A percentile compares a stretch with the other conserved stretches of the same genome.
phyloP scores from a whole-genome alignment of 2,888 invertebrate species.

The Phaonia tiefii region DNA sequence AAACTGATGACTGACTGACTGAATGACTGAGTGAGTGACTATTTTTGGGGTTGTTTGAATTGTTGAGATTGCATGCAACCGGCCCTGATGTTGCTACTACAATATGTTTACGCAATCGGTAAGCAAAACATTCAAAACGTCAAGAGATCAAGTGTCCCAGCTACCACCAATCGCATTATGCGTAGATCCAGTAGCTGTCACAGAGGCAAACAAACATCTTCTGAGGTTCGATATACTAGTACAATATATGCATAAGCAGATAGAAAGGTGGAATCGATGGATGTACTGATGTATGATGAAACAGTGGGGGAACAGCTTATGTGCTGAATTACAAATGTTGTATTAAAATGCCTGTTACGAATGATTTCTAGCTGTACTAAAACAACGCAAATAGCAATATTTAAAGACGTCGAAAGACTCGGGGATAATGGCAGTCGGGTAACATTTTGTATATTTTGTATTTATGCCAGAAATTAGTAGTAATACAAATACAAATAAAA shows the following conservation, averaged over 20 bases:
- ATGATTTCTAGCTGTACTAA: too few species aligned
- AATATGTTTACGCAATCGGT: conserved; percentile 57
- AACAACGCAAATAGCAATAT: too few species aligned
- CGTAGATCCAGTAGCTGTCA: conserved; percentile 67
- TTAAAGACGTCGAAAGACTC: too few species aligned
- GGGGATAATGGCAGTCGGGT: too few species aligned
- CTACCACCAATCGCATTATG: conserved; percentile 64
- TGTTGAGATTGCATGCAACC: conserved; percentile 55
- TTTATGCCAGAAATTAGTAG: too few species aligned
- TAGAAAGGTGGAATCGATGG: conserved; percentile 33
- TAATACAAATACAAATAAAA: too few species aligned
- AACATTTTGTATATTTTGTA: too few species aligned
- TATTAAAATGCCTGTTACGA: too few species aligned
- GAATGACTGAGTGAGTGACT: conserved; percentile 55
- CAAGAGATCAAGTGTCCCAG: conserved; percentile 73
- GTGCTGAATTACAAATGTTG: too few species aligned
- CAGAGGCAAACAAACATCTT: conserved; percentile 14
- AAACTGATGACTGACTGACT: conserved; percentile 55
- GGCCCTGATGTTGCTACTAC: conserved; percentile 44
- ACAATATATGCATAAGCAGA: conserved; percentile 20
- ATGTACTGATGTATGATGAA: conserved; percentile 30
- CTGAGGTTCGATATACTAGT: background rate
- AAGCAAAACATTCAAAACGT: conserved; percentile 71
- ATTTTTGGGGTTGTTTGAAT: conserved; percentile 65
- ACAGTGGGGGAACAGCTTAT: background rate